phyloP scores from a whole-genome alignment of 2,113 vertebrate genomes.

The Carassius gibelio region DNA sequence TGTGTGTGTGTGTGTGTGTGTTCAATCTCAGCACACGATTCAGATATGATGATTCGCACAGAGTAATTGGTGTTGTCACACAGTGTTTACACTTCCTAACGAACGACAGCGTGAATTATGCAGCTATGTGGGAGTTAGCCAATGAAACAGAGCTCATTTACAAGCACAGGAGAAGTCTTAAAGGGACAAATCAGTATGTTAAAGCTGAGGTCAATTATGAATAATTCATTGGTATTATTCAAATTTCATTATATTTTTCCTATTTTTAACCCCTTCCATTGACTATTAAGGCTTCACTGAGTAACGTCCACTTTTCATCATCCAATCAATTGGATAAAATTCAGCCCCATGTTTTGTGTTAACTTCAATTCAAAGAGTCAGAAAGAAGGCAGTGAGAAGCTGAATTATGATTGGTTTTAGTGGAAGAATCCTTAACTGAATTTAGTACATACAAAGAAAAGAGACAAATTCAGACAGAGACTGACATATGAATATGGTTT shows the following conservation, averaged over 20 bases:
- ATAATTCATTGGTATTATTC: background rate
- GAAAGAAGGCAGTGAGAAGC: background rate
- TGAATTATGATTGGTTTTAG: background rate
- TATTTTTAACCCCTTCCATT: too few species aligned
- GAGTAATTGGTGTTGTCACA: conserved; percentile 16
- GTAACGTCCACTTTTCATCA: background rate
- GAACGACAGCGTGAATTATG: background rate
- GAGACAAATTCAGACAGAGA: background rate
- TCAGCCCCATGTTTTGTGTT: background rate
- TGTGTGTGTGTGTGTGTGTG: conserved; percentile 1
- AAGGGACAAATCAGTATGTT: background rate
- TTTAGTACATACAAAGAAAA: background rate
- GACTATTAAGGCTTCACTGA: background rate
- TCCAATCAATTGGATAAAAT: background rate
- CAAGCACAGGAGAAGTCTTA: background rate
- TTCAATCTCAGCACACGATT: background rate
- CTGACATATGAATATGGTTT: background rate
- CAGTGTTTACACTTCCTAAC: conserved; percentile 7
- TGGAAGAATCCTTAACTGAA: background rate
- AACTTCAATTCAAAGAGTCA: background rate
- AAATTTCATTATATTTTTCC: background rate
- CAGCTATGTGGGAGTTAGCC: background rate
- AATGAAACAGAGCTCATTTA: background rate
- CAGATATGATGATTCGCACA: background rate
- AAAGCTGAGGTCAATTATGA: background rate